Evolutionary conservation across 2,797 vertebrate species (phyloP).

Genomic region (Mormyrops boulengeri): DNA sequence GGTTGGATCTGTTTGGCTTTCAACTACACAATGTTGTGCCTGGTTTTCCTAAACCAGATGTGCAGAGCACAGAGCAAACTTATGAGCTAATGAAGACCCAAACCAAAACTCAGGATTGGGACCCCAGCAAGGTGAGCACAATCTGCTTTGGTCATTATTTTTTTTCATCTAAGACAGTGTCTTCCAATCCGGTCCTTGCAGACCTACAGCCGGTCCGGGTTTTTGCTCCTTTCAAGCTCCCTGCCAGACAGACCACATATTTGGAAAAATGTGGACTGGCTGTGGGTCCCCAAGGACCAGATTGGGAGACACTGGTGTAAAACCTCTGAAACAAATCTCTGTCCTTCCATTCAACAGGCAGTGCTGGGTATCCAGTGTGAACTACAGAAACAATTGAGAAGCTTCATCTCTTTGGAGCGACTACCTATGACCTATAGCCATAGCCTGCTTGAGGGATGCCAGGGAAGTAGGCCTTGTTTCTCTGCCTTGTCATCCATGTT

Average conservation of each 20-base stretch:
- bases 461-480: constrained; percentile 69
- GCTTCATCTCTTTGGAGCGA: constrained; percentile 80
- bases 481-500: constrained; percentile 86
- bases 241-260: not conserved
- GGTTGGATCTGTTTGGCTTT: constrained; percentile 96
- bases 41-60: constrained; percentile 89
- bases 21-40: constrained; percentile 96
- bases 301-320: not conserved
- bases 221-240: not conserved
- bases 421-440: constrained; percentile 75
- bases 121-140: constrained; percentile 82
- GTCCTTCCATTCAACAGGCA: constrained; percentile 55
- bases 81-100: constrained; percentile 91
- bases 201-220: not conserved
- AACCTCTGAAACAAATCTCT: not conserved
- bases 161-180: not conserved
- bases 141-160: not conserved
- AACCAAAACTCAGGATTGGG: constrained; percentile 93
- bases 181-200: not conserved
- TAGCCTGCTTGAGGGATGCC: constrained; percentile 47
- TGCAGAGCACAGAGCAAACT: constrained; percentile 81
- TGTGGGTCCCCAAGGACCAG: not conserved
- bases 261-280: not conserved
- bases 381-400: constrained; percentile 82
- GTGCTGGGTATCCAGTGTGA: constrained; percentile 92